Conservation (phyloP, 2,113 vertebrate species). For the Dendrocopos noguchii region DNA sequence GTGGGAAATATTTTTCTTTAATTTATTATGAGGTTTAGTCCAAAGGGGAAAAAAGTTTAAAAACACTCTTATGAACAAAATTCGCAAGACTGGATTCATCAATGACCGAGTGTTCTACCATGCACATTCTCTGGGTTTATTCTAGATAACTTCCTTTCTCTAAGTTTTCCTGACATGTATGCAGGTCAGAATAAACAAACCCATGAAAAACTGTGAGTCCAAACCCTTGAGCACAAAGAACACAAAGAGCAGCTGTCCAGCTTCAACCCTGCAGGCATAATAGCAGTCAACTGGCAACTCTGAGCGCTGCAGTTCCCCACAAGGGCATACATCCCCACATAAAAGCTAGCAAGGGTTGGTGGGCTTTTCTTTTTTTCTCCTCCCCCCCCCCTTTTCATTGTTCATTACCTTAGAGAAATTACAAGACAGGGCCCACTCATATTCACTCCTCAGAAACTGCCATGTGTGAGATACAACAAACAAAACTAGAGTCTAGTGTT, state of each 20-base stretch:
- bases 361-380: neutral
- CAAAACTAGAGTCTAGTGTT: neutral
- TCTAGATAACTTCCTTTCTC: neutral
- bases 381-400: neutral
- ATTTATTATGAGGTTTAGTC: neutral
- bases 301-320: neutral
- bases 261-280: neutral
- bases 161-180: constrained; percentile 5
- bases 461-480: neutral
- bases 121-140: neutral
- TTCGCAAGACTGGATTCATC: neutral
- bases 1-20: neutral
- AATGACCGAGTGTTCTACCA: neutral
- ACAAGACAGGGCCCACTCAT: neutral
- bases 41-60: neutral
- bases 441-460: neutral
- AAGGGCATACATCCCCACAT: constrained; percentile 9
- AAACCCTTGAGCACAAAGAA: constrained; percentile 27
- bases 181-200: constrained; percentile 29
- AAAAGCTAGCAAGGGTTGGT: neutral
- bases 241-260: constrained; percentile 43
- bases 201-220: neutral
- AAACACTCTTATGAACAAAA: neutral
- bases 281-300: constrained; percentile 11
- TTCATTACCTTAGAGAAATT: neutral